Base-by-base conservation (phyloP, 1,140 invertebrate genomes). In the Latrodectus geometricus region DNA sequence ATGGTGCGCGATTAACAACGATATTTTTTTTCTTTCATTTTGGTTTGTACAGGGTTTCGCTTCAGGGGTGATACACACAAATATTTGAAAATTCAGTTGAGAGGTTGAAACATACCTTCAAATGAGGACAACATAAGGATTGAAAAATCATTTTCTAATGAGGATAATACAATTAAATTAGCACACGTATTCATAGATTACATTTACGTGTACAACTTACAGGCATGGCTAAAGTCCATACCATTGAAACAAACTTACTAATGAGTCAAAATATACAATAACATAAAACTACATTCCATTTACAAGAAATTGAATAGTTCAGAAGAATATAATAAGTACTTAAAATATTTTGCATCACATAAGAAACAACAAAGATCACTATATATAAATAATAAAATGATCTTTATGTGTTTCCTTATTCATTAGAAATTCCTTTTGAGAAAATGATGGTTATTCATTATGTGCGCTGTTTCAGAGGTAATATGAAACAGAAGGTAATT, bases 1-100 rank as follows among this genome's bases (percentile, higher is more conserved):
- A 80, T 87, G 85, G 85, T 87, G 85, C 85, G 77, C 85, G 77
- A 79, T 70, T 72, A 87, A 87, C 85, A 87, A 87, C 85, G 78
- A 87, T 79, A 74, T 87, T 80, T 73, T 54, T n/a, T 78, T 48
- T 69, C 66, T 73, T 73, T 65, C 74, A 77, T 70, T 84, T 80
- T 76, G 82, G 82, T 84, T 84, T 35, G 74, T 50, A 75, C 35
- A 73, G 12, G n/a, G 7, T 82, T 84, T 75, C 56, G 84, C 84
- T 78, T 86, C 61, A 17, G 75, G 75, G 68, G 84, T 79, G 82
- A 86, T 72, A 72, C 84, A 85, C 54, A 76, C 77, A 35, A 35
- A 35, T 35, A 35, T 35, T 35, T 35, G 35, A 35, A 35, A 35
- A 5, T 35, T 35, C 35, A 35, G 35, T 35, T 35, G 35, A 35